Evolutionary conservation across 2,113 vertebrate species (phyloP).

Genomic region (Cebus imitator): DNA sequence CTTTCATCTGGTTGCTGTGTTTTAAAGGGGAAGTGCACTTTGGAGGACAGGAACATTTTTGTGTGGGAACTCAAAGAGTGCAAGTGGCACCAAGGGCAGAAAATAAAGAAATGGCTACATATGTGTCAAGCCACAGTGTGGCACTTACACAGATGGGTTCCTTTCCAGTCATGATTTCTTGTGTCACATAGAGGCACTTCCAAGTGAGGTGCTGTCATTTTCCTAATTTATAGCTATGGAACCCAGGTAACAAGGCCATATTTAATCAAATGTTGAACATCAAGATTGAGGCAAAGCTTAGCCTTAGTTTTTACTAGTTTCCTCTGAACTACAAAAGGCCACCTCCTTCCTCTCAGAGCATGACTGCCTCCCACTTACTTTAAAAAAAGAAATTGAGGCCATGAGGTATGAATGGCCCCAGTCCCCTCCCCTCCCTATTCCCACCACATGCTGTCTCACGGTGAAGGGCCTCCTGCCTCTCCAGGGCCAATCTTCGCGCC

Average conservation of each 20-base stretch:
- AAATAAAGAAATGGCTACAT: conserved; percentile 83
- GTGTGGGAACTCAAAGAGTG: conserved; percentile 88
- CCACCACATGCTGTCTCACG: background rate
- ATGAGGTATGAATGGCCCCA: no score
- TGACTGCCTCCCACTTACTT: background rate
- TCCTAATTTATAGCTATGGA: background rate
- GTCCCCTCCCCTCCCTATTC: background rate
- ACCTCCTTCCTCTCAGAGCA: background rate
- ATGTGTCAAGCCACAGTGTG: conserved; percentile 71
- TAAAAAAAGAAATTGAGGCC: background rate
- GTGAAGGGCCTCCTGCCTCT: background rate
- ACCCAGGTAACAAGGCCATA: background rate
- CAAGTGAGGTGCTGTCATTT: background rate
- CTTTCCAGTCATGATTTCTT: background rate
- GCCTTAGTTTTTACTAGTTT: no score
- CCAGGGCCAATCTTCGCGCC: background rate
- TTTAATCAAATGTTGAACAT: background rate
- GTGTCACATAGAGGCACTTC: background rate
- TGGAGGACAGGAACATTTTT: conserved; percentile 90
- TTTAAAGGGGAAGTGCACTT: conserved; percentile 81
- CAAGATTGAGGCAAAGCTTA: background rate
- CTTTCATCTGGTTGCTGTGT: background rate
- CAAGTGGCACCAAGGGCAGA: conserved; percentile 85
- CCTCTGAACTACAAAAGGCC: background rate
- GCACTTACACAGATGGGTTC: background rate